Conservation (phyloP, 2,888 invertebrate species). For the Andrena camellia region DNA sequence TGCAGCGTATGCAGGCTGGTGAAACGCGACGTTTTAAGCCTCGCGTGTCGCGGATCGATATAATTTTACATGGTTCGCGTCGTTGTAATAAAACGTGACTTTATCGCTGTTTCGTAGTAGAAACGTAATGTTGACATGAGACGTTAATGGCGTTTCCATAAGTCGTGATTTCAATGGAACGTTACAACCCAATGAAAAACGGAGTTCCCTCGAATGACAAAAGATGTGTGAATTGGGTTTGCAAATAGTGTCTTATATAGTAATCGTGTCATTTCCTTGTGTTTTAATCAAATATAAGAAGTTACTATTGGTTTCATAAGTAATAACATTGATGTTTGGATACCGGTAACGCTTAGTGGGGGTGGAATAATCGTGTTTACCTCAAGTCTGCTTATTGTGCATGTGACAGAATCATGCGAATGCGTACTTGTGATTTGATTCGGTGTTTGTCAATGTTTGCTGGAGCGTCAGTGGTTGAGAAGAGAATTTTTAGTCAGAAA, state of each 20-base stretch:
- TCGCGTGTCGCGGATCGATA: slow-evolving; percentile 57
- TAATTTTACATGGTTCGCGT: slow-evolving; percentile 48
- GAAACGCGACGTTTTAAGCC: slow-evolving; percentile 53
- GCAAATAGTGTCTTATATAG: no score
- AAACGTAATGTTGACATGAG: slow-evolving; percentile 4
- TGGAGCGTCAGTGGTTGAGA: not conserved
- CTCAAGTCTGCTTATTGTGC: not conserved
- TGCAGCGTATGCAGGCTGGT: slow-evolving; percentile 20
- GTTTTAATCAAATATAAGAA: no score
- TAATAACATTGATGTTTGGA: no score
- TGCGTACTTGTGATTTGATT: not conserved
- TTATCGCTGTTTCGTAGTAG: slow-evolving; percentile 11
- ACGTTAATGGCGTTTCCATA: slow-evolving; percentile 5
- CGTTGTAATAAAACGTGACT: slow-evolving; percentile 39
- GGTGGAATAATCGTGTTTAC: not conserved
- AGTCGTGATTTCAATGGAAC: not conserved
- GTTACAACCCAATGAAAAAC: not conserved
- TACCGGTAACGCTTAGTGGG: no score
- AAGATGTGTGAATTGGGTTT: no score
- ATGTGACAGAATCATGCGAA: not conserved
- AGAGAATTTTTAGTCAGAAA: not conserved
- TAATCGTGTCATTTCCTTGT: no score
- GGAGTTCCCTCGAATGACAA: no score
- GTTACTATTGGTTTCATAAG: no score
- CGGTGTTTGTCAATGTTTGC: not conserved